phyloP scores from a whole-genome alignment of 2,888 invertebrate species.

The Sycophila texana region DNA sequence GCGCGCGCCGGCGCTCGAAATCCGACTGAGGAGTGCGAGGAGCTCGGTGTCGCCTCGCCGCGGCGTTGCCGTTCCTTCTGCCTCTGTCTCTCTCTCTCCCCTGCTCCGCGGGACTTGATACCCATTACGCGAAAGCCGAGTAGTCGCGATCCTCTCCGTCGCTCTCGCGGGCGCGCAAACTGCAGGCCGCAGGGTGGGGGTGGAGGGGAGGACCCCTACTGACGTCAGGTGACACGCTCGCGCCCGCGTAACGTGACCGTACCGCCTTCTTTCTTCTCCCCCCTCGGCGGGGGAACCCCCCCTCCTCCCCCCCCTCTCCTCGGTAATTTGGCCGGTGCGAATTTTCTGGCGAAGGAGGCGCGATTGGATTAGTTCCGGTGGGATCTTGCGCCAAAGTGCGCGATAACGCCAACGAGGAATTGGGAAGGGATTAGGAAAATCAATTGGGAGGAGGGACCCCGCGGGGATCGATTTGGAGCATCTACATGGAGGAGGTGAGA shows the following conservation, averaged over 20 bases:
- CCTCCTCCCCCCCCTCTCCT: neutral
- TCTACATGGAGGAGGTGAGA: neutral
- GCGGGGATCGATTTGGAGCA: neutral
- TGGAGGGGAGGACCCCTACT: constrained; percentile 23
- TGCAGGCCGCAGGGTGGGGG: neutral
- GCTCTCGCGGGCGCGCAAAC: constrained; percentile 62
- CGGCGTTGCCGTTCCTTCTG: neutral
- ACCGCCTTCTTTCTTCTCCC: neutral
- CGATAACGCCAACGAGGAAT: neutral
- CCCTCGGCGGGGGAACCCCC: neutral
- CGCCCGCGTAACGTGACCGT: neutral
- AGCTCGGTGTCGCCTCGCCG: neutral
- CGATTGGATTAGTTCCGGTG: neutral
- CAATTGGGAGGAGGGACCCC: neutral
- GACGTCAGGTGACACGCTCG: constrained; percentile 17
- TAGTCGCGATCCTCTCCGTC: constrained; percentile 58
- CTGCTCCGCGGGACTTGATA: neutral
- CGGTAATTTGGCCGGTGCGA: neutral
- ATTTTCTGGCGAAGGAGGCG: neutral
- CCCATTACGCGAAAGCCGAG: constrained; percentile 60
- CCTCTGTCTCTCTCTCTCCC: neutral
- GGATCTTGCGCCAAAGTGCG: neutral
- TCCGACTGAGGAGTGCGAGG: constrained; percentile 56
- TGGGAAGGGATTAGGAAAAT: too few species aligned
- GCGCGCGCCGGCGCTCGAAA: constrained; percentile 56